These are phyloP conservation scores for Anneissia japonica DNA, from an alignment of 35 echinoderm and acorn worm species.

Conservation along the genomic window DNA sequence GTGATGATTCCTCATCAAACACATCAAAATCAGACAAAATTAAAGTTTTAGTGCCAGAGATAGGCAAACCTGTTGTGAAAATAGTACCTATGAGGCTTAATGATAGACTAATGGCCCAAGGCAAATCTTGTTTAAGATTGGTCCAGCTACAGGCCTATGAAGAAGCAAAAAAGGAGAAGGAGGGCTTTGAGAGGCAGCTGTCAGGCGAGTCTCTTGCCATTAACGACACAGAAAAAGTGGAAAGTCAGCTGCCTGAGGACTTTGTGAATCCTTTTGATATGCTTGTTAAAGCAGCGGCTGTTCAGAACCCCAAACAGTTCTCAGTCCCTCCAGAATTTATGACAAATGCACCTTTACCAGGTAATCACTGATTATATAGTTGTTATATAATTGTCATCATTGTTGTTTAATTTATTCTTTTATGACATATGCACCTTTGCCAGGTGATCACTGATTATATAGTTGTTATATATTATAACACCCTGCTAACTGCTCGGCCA, in stretches of 20 bases:
- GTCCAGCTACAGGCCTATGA: conserved; percentile 82
- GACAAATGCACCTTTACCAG: conserved; percentile 86
- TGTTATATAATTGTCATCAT: too few species aligned
- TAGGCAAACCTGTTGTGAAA: neutral
- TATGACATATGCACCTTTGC: too few species aligned
- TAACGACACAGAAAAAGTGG: neutral
- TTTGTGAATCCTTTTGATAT: conserved; percentile 67
- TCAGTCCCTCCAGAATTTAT: conserved; percentile 66
- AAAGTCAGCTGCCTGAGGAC: conserved; percentile 36
- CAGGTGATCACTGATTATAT: too few species aligned
- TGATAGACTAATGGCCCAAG: conserved; percentile 67
- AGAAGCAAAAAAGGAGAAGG: neutral
- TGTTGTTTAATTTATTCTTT: too few species aligned
- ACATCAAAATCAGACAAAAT: neutral
- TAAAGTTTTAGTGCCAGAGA: neutral
- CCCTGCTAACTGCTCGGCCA: too few species aligned
- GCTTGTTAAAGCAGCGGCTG: conserved; percentile 75
- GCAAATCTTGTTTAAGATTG: conserved; percentile 62
- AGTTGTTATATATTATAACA: too few species aligned
- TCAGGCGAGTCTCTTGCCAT: neutral
- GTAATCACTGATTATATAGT: too few species aligned
- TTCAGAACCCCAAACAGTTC: conserved; percentile 92
- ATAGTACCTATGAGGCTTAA: conserved; percentile 54
- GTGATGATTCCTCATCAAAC: neutral
- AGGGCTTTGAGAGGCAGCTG: neutral